Evolutionary conservation across 2,888 invertebrate genomes (phyloP).

Genomic region (Slavum lentiscoides): DNA sequence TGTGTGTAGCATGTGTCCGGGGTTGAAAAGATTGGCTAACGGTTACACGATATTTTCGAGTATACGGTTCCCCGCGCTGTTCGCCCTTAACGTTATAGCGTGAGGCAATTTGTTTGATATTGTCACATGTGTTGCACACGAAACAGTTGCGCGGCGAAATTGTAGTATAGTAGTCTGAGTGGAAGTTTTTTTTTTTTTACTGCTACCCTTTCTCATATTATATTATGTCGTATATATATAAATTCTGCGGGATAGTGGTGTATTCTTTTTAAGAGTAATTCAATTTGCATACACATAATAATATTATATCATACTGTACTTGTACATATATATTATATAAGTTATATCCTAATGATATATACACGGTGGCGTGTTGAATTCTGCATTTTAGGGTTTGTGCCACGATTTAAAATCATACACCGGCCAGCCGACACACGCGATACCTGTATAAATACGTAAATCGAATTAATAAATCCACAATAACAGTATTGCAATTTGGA

Average conservation of each 20-base stretch:
- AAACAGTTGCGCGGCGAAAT: conserved; percentile 12
- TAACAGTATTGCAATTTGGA: no score
- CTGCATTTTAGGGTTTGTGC: no score
- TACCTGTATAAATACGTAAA: no score
- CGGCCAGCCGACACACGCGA: no score
- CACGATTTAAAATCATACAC: no score
- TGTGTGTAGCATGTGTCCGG: background rate
- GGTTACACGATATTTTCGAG: background rate
- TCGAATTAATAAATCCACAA: no score
- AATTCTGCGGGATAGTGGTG: background rate
- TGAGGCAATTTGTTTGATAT: conserved; percentile 26
- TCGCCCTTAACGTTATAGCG: background rate
- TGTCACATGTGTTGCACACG: conserved; percentile 15
- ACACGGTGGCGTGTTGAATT: no score
- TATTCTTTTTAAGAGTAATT: background rate
- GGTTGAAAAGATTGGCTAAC: background rate
- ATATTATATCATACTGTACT: background rate
- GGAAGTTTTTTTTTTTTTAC: background rate
- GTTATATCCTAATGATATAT: no score
- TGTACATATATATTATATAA: no score
- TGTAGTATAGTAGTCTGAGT: background rate
- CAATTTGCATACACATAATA: background rate
- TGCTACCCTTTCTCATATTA: background rate
- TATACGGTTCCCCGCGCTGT: background rate
- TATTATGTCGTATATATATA: background rate